Base-by-base conservation (phyloP, 2,797 vertebrate genomes). In the Lutjanus campechanus region DNA sequence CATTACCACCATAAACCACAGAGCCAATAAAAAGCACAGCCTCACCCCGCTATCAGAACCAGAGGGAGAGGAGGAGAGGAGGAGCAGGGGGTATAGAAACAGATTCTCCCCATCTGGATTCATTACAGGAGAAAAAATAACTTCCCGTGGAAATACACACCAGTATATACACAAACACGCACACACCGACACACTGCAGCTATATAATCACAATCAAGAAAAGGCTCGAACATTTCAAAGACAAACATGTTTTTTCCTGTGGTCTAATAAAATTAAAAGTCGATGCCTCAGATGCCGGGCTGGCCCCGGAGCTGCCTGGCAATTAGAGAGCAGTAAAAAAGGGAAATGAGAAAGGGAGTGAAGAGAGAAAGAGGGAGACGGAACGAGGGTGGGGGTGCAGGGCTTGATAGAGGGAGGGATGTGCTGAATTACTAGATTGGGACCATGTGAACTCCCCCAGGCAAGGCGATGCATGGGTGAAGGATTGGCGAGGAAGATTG, bases 191-290 rank as follows among this genome's bases (percentile, higher is more conserved):
- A 40, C 88, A 76, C 85, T 83, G 86, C 84, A 89, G 90, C 88
- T 86, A 81, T 92, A 94, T 94, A 93, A 95, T 95, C 93, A 93
- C 91, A 93, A 95, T 94, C 88, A 94, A 94, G 92, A 91, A 91
- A 91, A 95, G 90, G 92, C 93, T 93, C 73, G 89, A 95, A 95
- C 94, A 94, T 96, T 96, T 96, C 92, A 96, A 96, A 96, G 93
- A 95, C 95, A 94, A 96, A 96, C 95, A 95, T 96, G 94, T 96
- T 96, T 95, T 96, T 96, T 96, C 95, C 95, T 95, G 95, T 95
- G 95, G 96, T 95, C 95, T 96, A 95, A 95, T 96, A 95, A 96
- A 96, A 95, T 95, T 93, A 95, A 95, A 95, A 94, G 90, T 93
- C 86, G 61, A 94, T 93, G 92, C 91, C 88, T 95, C 91, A 90